phyloP scores from a whole-genome alignment of 2,797 vertebrate genomes.

The Xiphophorus birchmanni region DNA sequence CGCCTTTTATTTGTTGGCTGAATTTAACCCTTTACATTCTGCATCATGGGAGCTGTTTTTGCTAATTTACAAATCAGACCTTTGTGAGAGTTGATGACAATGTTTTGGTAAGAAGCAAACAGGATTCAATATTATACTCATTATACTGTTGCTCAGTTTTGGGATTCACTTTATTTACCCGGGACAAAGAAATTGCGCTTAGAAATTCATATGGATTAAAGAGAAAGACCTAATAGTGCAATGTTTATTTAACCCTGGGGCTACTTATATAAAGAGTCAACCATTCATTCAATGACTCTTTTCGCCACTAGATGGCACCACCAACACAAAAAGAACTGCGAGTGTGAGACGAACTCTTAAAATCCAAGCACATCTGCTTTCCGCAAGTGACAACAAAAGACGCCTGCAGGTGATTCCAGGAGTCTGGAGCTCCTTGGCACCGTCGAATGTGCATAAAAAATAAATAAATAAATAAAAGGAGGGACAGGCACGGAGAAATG shows the following conservation, averaged over 20 bases:
- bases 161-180: constrained; percentile 1
- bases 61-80: too few relatives aligned
- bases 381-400: constrained; percentile 49
- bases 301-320: constrained; percentile 77
- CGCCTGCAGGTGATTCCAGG: constrained; percentile 61
- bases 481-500: constrained; percentile 42
- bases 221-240: constrained; percentile 4
- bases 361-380: constrained; percentile 31
- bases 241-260: constrained; percentile 25
- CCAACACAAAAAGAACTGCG: constrained; percentile 42
- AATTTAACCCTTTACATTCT: too few relatives aligned
- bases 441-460: constrained; percentile 54
- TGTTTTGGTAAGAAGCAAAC: constrained; percentile 29
- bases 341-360: constrained; percentile 1
- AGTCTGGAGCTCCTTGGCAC: constrained; percentile 42
- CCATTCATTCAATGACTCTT: constrained; percentile 1
- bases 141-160: constrained; percentile 6
- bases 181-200: not conserved
- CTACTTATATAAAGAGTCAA: constrained; percentile 39
- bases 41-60: not conserved
- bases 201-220: constrained; percentile 20
- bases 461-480: not conserved
- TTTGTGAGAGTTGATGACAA: not conserved
- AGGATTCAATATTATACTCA: constrained; percentile 18
- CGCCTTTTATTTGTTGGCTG: too few relatives aligned